These are phyloP conservation scores for Strigops habroptila DNA, from an alignment of 2,113 vertebrate genomes.

Conservation along the genomic window DNA sequence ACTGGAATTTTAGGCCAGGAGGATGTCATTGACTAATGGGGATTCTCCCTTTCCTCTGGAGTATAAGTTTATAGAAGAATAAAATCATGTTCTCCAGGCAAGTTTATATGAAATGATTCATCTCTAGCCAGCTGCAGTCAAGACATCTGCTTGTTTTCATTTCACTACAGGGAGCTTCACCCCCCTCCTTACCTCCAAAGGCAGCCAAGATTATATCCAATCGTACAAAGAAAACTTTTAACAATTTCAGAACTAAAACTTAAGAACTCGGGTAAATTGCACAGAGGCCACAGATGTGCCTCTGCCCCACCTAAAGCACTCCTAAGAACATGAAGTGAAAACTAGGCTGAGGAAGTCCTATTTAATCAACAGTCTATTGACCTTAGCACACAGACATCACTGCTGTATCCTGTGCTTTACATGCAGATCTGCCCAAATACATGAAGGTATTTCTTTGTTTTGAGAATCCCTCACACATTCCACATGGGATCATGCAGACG, in stretches of 20 bases:
- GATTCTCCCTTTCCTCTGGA: slow-evolving; percentile 47
- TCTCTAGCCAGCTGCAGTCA: slow-evolving; percentile 57
- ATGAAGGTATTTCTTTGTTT: slow-evolving; percentile 32
- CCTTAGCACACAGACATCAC: not conserved
- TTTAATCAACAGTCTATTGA: not conserved
- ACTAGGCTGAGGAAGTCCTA: not conserved
- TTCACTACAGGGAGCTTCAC: slow-evolving; percentile 23
- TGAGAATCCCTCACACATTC: slow-evolving; percentile 32
- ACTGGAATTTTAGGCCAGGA: slow-evolving; percentile 17
- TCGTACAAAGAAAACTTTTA: not conserved
- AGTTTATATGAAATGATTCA: slow-evolving; percentile 50
- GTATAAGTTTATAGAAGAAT: slow-evolving; percentile 28
- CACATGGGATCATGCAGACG: slow-evolving; percentile 10
- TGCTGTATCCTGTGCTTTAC: not conserved
- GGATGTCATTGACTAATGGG: slow-evolving; percentile 33
- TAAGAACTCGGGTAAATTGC: not conserved
- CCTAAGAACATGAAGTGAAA: not conserved
- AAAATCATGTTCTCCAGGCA: slow-evolving; percentile 51
- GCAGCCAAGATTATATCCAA: not conserved
- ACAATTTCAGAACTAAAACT: not conserved
- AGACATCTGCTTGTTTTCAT: slow-evolving; percentile 61
- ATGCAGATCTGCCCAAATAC: not conserved
- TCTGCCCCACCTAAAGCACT: not conserved
- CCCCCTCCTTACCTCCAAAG: not conserved
- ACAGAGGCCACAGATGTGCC: not conserved